Evolutionary conservation across 2,888 invertebrate species (phyloP).

Genomic region (Macrophya alboannulata): DNA sequence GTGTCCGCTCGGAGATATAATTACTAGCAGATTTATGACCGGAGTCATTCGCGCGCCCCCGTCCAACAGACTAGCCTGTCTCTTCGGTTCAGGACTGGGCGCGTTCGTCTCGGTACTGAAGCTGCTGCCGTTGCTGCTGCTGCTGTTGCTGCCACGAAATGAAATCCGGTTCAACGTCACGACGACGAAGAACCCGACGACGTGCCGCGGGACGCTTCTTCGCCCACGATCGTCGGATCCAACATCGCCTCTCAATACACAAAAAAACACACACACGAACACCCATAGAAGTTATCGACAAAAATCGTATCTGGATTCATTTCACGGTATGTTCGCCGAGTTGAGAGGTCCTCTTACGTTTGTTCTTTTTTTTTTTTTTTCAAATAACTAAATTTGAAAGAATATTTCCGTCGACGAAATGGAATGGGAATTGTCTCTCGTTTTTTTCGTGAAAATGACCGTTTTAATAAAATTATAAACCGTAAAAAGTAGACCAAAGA

Average conservation of each 20-base stretch:
- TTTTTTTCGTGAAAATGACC: not conserved
- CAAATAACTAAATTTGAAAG: no score
- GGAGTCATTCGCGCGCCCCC: conserved; percentile 54
- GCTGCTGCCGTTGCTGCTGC: not conserved
- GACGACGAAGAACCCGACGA: conserved; percentile 2
- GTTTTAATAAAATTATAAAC: not conserved
- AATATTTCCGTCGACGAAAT: no score
- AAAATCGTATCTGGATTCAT: conserved; percentile 9
- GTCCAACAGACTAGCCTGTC: conserved; percentile 44
- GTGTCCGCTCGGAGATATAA: conserved; percentile 54
- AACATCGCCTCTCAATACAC: conserved; percentile 17
- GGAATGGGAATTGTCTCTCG: not conserved
- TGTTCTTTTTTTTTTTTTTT: no score
- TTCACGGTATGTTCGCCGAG: not conserved
- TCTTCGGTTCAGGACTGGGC: conserved; percentile 18
- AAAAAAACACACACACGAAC: no score
- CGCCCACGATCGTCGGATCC: conserved; percentile 34
- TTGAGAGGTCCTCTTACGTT: no score
- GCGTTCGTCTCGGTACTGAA: conserved; percentile 47
- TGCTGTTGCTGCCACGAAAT: conserved; percentile 31
- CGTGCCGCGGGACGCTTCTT: not conserved
- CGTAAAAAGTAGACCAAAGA: not conserved
- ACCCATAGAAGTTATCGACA: not conserved
- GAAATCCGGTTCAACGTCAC: conserved; percentile 44
- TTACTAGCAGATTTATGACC: conserved; percentile 56